Evolutionary conservation across 1,140 invertebrate genomes (phyloP).

Genomic region (Listronotus oregonensis): DNA sequence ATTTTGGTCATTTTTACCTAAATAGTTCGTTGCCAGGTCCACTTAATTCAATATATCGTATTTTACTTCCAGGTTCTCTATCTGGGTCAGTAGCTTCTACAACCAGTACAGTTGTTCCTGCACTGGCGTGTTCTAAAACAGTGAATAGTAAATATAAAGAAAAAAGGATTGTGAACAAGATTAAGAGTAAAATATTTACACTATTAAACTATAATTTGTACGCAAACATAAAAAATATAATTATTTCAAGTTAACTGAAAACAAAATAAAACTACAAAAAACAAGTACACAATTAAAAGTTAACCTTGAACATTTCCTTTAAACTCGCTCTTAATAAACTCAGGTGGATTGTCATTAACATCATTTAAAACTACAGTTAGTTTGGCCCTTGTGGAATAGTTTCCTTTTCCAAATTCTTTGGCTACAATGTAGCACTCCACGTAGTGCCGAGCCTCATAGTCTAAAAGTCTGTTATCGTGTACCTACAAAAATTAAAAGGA

Average conservation of each 20-base stretch:
- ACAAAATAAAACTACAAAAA: too few relatives aligned
- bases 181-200: too few relatives aligned
- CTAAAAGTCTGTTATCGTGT: conserved; percentile 77
- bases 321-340: conserved; percentile 76
- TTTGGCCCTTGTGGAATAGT: conserved; percentile 72
- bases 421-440: conserved; percentile 80
- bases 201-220: too few relatives aligned
- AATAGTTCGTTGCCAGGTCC: conserved; percentile 41
- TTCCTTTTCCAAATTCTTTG: conserved; percentile 75
- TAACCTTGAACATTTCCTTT: conserved; percentile 53
- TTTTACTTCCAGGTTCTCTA: conserved; percentile 70
- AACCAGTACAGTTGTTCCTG: conserved; percentile 68
- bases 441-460: conserved; percentile 78
- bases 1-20: conserved; percentile 2
- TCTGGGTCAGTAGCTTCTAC: conserved; percentile 79
- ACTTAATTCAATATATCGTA: conserved; percentile 69
- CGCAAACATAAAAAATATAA: too few relatives aligned
- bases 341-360: conserved; percentile 87
- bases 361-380: conserved; percentile 84
- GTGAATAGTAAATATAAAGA: neutral
- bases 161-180: conserved; percentile 8
- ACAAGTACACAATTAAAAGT: too few relatives aligned
- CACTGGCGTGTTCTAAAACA: conserved; percentile 27
- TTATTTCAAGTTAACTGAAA: too few relatives aligned
- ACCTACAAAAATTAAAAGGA: conserved; percentile 52